Evolutionary conservation across 2,113 vertebrate genomes (phyloP).

Genomic region (Mormyrus lacerda): DNA sequence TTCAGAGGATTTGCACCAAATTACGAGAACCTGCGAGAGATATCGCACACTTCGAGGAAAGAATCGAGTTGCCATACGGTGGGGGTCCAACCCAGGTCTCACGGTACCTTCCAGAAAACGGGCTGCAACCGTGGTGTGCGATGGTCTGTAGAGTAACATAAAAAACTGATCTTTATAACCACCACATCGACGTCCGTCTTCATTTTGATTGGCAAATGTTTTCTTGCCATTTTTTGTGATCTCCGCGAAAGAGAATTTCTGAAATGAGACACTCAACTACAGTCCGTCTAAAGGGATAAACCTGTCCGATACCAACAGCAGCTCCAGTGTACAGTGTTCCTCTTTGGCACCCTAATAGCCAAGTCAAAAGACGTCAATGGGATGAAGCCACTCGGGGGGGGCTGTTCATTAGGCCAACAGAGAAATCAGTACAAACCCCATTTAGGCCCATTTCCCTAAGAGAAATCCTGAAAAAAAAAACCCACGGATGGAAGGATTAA

Average conservation of each 20-base stretch:
- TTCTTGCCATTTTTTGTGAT: not conserved
- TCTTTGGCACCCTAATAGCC: not conserved
- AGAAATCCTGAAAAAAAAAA: not conserved
- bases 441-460: not conserved
- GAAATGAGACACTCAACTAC: not conserved
- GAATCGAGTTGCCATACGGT: not conserved
- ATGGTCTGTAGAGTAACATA: not conserved
- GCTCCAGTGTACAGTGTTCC: not conserved
- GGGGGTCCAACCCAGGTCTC: not conserved
- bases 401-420: not conserved
- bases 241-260: not conserved
- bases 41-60: not conserved
- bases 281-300: not conserved
- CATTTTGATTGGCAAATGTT: not conserved
- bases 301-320: not conserved
- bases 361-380: constrained; percentile 1
- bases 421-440: not conserved
- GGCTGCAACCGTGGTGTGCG: not conserved
- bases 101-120: constrained; percentile 1
- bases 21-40: not conserved
- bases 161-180: constrained; percentile 7
- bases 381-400: not conserved
- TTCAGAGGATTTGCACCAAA: not conserved
- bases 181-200: not conserved
- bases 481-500: not conserved